A percentile compares a stretch with the other conserved stretches of the same genome.
Evolutionary conservation across 1,140 invertebrate genomes (phyloP).

Genomic region (Galleria mellonella): DNA sequence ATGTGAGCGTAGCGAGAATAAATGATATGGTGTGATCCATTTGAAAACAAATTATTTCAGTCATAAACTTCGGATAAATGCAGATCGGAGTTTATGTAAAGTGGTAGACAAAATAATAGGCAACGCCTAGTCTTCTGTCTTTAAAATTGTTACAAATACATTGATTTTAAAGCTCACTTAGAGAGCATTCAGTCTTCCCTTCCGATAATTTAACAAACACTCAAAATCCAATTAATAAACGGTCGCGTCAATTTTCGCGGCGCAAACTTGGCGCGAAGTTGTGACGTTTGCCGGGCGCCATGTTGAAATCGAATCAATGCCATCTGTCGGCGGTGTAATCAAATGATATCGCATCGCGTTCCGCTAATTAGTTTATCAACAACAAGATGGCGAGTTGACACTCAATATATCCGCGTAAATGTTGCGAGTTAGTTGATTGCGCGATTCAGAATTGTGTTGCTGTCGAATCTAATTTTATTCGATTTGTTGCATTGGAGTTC

Average conservation of each 20-base stretch:
- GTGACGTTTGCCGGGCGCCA: constrained; percentile 26
- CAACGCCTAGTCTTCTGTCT: no score
- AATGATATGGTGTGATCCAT: no score
- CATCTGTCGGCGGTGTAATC: constrained; percentile 59
- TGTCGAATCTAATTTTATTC: no score
- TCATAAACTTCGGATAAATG: no score
- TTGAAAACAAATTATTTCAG: no score
- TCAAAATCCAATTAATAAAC: constrained; percentile 59
- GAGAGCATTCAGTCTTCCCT: constrained; percentile 22
- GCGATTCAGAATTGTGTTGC: constrained; percentile 6
- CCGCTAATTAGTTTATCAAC: constrained; percentile 53
- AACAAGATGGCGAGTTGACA: constrained; percentile 34
- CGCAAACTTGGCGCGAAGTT: constrained; percentile 36
- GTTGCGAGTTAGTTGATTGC: constrained; percentile 14
- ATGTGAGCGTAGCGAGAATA: no score
- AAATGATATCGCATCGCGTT: constrained; percentile 53
- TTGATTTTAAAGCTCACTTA: no score
- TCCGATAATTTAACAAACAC: constrained; percentile 53
- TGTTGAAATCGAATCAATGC: constrained; percentile 53
- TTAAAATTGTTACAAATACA: no score
- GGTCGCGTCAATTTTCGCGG: constrained; percentile 28
- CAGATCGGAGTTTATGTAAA: no score
- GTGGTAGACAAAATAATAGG: no score
- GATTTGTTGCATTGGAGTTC: background rate
- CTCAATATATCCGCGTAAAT: constrained; percentile 19